Conservation (phyloP, 2,113 vertebrate species). For the Aphyosemion australe region DNA sequence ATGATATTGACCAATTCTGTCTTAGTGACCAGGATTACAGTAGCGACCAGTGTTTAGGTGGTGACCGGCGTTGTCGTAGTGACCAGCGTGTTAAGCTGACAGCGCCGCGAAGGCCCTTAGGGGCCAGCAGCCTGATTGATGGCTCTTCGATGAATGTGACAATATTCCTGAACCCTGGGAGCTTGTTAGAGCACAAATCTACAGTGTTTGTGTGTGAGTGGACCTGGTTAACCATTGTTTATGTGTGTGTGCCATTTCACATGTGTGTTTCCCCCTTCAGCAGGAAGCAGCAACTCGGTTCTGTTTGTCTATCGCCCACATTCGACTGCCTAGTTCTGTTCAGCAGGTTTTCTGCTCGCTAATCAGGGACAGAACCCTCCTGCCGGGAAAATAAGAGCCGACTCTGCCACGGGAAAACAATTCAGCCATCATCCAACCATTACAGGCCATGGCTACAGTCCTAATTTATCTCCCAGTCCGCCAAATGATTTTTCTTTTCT, state of each 20-base stretch:
- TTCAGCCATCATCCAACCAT: constrained; percentile 60
- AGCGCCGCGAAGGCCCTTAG: neutral
- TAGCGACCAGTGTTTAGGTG: too few relatives aligned
- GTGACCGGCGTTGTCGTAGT: neutral
- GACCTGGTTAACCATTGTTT: constrained; percentile 15
- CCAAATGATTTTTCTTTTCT: neutral
- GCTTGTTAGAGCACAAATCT: constrained; percentile 36
- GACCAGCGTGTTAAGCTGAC: neutral
- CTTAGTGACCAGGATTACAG: too few relatives aligned
- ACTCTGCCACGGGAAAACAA: constrained; percentile 56
- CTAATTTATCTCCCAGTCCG: constrained; percentile 58
- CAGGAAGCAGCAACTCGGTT: constrained; percentile 29
- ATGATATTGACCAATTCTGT: too few relatives aligned
- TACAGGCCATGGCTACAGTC: constrained; percentile 36
- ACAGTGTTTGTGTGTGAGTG: constrained; percentile 10
- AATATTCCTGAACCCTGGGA: constrained; percentile 28
- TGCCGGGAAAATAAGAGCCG: constrained; percentile 56
- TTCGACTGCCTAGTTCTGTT: constrained; percentile 25
- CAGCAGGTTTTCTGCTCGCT: constrained; percentile 46
- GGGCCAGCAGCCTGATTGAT: constrained; percentile 11
- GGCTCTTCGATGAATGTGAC: constrained; percentile 26
- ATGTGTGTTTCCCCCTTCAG: constrained; percentile 16
- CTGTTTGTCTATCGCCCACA: constrained; percentile 45
- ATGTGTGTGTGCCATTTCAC: neutral
- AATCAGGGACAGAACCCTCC: constrained; percentile 66